These are phyloP conservation scores for Leuciscus waleckii DNA, from an alignment of 2,797 vertebrate genomes.

Conservation along the genomic window DNA sequence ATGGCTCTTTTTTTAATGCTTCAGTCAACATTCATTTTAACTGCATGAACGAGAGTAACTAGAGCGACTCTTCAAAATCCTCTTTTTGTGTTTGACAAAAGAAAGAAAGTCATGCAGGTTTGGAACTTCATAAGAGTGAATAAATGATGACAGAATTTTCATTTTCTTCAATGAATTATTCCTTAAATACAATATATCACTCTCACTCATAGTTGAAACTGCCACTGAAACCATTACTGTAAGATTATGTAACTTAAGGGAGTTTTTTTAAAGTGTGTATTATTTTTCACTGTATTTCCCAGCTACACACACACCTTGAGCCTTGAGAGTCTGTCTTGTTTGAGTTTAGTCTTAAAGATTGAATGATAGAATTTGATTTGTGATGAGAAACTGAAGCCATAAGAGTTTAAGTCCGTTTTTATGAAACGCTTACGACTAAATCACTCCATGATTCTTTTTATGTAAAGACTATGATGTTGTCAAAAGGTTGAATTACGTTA, in stretches of 20 bases:
- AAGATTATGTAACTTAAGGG: background rate
- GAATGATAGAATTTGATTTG: background rate
- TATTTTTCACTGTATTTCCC: slow-evolving; percentile 4
- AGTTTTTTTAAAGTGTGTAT: background rate
- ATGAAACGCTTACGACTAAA: background rate
- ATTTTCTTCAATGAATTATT: background rate
- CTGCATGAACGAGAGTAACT: background rate
- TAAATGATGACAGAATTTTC: background rate
- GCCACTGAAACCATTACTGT: slow-evolving; percentile 15
- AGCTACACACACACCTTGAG: background rate
- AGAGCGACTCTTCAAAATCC: background rate
- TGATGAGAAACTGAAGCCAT: slow-evolving; percentile 36
- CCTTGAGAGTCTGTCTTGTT: background rate
- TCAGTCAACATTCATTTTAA: background rate
- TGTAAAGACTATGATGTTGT: background rate
- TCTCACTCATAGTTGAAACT: slow-evolving; percentile 2
- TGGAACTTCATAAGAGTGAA: background rate
- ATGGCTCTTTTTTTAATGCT: background rate
- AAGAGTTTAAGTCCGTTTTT: slow-evolving; percentile 10
- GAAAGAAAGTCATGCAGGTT: background rate
- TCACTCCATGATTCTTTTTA: background rate
- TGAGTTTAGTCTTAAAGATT: background rate
- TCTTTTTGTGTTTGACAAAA: background rate
- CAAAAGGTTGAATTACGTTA: background rate
- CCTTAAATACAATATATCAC: background rate